A percentile compares a stretch with the other conserved stretches of the same genome.
Conservation (phyloP, 2,888 invertebrate genomes). For the Drosophila anomelani region DNA sequence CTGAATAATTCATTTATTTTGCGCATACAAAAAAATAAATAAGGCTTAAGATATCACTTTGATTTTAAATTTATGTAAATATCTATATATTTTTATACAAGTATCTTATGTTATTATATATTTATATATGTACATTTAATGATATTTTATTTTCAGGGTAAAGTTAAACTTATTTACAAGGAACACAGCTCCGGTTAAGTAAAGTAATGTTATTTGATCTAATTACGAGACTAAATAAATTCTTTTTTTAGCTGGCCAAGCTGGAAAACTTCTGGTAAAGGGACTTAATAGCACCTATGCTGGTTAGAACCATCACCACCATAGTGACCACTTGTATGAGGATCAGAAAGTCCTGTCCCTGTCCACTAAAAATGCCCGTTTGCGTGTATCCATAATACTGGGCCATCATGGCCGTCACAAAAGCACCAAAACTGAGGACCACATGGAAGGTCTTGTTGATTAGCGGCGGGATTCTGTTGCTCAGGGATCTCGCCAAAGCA, state of each 20-base stretch:
- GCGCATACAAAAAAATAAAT: too few species aligned
- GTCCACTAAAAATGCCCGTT: conserved; percentile 67
- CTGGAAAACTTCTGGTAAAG: conserved; percentile 66
- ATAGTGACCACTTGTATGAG: conserved; percentile 75
- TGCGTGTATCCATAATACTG: conserved; percentile 80
- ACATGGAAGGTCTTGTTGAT: conserved; percentile 80
- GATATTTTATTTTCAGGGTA: neutral
- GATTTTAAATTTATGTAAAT: too few species aligned
- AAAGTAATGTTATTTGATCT: neutral
- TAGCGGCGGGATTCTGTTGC: conserved; percentile 62
- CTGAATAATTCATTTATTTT: too few species aligned
- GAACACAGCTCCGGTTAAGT: neutral
- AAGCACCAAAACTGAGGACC: conserved; percentile 72
- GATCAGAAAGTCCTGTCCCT: conserved; percentile 64
- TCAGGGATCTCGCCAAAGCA: conserved; percentile 60
- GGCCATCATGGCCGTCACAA: conserved; percentile 74
- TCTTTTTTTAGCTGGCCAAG: conserved; percentile 39
- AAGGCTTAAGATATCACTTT: neutral
- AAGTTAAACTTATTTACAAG: neutral
- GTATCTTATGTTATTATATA: neutral
- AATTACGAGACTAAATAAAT: neutral
- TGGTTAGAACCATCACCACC: conserved; percentile 70
- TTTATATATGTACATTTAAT: neutral
- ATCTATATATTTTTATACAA: neutral
- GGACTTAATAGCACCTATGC: conserved; percentile 74